Conservation (phyloP, 2,797 vertebrate genomes). For the Spinibarbus caldwelli region DNA sequence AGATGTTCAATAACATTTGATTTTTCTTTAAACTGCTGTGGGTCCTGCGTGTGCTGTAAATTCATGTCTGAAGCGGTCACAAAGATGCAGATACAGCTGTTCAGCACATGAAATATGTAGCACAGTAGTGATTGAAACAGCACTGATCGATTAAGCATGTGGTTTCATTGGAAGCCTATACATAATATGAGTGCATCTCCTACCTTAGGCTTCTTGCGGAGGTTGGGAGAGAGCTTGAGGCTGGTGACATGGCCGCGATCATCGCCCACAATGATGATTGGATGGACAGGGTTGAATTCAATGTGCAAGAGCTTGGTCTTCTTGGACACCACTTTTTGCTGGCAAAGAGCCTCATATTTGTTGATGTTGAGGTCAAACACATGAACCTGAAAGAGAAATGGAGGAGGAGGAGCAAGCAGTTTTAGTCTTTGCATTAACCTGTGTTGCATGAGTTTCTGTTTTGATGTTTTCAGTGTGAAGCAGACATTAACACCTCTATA, state of each 20-base stretch:
- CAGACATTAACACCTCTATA: constrained; percentile 5
- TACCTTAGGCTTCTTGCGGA: constrained; percentile 93
- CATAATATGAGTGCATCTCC: constrained; percentile 41
- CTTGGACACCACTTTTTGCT: constrained; percentile 84
- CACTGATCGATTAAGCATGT: background rate
- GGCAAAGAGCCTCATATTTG: constrained; percentile 90
- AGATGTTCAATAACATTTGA: background rate
- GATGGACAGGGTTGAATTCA: constrained; percentile 88
- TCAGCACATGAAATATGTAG: background rate
- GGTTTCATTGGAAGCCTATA: background rate
- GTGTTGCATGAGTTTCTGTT: background rate
- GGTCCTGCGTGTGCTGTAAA: background rate
- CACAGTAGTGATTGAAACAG: background rate
- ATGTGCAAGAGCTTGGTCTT: constrained; percentile 89
- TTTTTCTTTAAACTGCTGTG: background rate
- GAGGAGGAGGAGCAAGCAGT: background rate
- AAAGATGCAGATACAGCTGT: constrained; percentile 1
- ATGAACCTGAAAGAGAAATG: constrained; percentile 77
- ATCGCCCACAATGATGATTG: constrained; percentile 88
- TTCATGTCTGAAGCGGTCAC: background rate
- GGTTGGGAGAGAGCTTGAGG: constrained; percentile 95
- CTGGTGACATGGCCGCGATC: constrained; percentile 82
- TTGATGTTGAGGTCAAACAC: constrained; percentile 91
- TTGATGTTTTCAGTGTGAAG: constrained; percentile 21
- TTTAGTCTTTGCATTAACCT: constrained; percentile 2